A percentile compares a stretch with the other conserved stretches of the same genome.
Conservation (phyloP, 2,888 invertebrate species). For the Melieria omissa region DNA sequence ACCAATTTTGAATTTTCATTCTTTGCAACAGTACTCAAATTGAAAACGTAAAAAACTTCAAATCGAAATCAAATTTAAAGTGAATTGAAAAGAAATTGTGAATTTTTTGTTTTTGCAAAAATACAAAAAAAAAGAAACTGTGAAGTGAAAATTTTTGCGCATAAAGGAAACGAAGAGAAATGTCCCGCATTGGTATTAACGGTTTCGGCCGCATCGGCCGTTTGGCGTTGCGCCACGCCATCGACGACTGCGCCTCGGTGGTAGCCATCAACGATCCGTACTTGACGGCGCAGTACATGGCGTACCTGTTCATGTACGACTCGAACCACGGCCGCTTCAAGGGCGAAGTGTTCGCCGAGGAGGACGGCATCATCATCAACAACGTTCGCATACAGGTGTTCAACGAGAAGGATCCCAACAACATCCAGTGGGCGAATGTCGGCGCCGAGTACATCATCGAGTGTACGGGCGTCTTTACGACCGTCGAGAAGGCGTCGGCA, state of each 20-base stretch:
- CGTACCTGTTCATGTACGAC: conserved; percentile 98
- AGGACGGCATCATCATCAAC: conserved; percentile 85
- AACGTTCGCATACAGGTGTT: conserved; percentile 81
- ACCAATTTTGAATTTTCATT: no score
- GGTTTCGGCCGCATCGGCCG: conserved; percentile 99
- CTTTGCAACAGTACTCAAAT: no score
- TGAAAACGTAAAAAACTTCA: no score
- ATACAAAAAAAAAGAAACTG: no score
- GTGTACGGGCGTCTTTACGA: conserved; percentile 98
- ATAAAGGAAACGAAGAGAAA: conserved; percentile 55
- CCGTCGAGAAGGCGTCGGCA: conserved; percentile 90
- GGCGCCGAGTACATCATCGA: conserved; percentile 98
- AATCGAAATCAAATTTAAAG: no score
- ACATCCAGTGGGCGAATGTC: conserved; percentile 69
- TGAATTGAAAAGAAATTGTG: no score
- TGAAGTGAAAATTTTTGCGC: no score
- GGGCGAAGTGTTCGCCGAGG: conserved; percentile 85
- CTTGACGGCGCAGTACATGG: conserved; percentile 98
- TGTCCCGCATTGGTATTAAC: conserved; percentile 94
- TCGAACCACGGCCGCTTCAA: conserved; percentile 97
- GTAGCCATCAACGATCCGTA: conserved; percentile 99
- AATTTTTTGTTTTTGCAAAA: no score
- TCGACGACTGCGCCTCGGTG: conserved; percentile 81
- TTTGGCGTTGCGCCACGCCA: conserved; percentile 63
- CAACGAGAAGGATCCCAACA: conserved; percentile 59